Evolutionary conservation across 1,140 invertebrate genomes (phyloP).

Genomic region (Lasioglossum baleicum): DNA sequence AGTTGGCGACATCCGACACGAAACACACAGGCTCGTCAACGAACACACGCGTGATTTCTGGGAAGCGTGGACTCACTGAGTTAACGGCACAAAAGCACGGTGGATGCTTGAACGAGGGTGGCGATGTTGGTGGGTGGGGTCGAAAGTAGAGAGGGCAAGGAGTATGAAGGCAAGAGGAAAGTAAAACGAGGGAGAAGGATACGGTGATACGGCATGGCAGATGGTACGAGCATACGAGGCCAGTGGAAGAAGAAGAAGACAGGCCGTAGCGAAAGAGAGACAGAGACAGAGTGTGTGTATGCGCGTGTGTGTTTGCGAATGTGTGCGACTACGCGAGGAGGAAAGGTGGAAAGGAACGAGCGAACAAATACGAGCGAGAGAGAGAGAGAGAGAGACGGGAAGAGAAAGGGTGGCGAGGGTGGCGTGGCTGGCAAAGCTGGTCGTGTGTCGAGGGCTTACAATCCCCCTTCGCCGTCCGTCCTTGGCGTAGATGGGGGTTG

Average conservation of each 20-base stretch:
- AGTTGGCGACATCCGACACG: constrained; percentile 28
- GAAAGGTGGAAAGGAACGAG: no score
- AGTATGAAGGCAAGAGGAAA: constrained; percentile 20
- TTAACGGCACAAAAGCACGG: constrained; percentile 51
- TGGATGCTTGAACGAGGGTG: constrained; percentile 43
- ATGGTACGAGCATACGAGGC: constrained; percentile 47
- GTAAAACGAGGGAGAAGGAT: constrained; percentile 52
- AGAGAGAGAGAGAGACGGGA: not conserved
- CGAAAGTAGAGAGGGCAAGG: constrained; percentile 21
- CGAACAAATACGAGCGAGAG: no score
- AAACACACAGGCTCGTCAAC: constrained; percentile 24
- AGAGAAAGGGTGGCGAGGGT: constrained; percentile 15
- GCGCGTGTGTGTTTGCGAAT: no score
- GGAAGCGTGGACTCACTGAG: constrained; percentile 48
- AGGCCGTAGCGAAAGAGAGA: constrained; percentile 23
- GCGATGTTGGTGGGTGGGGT: constrained; percentile 16
- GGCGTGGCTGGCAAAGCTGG: constrained; percentile 10
- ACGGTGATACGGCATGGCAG: constrained; percentile 34
- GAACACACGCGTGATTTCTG: constrained; percentile 32
- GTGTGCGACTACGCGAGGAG: no score
- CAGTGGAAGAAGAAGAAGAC: constrained; percentile 25
- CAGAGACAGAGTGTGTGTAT: not conserved
- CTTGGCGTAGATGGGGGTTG: constrained; percentile 47
- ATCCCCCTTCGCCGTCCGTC: constrained; percentile 49
- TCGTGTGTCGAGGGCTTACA: constrained; percentile 60